A percentile compares a stretch with the other conserved stretches of the same genome.
Evolutionary conservation across 1,140 invertebrate species (phyloP).

Genomic region (Drosophila baimaii): DNA sequence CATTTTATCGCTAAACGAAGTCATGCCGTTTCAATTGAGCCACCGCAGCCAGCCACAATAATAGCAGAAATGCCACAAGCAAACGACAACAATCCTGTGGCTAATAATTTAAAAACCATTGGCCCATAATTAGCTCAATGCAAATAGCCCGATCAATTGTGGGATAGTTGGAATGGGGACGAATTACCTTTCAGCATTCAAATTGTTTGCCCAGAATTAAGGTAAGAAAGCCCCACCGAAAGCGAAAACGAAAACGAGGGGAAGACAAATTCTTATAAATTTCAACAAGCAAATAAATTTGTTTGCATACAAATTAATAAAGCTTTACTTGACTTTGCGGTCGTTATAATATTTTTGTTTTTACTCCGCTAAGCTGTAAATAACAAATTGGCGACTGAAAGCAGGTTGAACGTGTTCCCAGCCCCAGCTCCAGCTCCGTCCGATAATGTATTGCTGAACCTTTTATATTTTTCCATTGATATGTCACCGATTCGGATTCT

Average conservation of each 20-base stretch:
- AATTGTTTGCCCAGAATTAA: constrained; percentile 39
- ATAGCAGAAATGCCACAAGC: constrained; percentile 17
- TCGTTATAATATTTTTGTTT: constrained; percentile 36
- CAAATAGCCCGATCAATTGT: constrained; percentile 43
- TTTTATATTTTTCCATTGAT: constrained; percentile 38
- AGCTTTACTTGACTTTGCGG: constrained; percentile 45
- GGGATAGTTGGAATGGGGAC: neutral
- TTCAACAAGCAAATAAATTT: constrained; percentile 55
- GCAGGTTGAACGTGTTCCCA: constrained; percentile 66
- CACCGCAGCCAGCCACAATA: constrained; percentile 46
- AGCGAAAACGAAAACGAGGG: neutral
- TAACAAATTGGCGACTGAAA: constrained; percentile 51
- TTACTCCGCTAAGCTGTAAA: constrained; percentile 55
- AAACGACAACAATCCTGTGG: constrained; percentile 6
- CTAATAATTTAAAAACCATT: constrained; percentile 43
- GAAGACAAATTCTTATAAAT: constrained; percentile 40
- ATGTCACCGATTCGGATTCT: constrained; percentile 9
- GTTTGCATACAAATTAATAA: constrained; percentile 72
- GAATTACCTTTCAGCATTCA: constrained; percentile 12
- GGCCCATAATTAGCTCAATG: constrained; percentile 43
- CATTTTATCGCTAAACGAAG: constrained; percentile 79
- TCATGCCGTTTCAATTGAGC: constrained; percentile 80
- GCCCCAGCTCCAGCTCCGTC: neutral
- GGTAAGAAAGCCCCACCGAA: neutral
- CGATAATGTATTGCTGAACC: constrained; percentile 19